phyloP scores from a whole-genome alignment of 2,797 vertebrate genomes.

The Macropus fuliginosus region DNA sequence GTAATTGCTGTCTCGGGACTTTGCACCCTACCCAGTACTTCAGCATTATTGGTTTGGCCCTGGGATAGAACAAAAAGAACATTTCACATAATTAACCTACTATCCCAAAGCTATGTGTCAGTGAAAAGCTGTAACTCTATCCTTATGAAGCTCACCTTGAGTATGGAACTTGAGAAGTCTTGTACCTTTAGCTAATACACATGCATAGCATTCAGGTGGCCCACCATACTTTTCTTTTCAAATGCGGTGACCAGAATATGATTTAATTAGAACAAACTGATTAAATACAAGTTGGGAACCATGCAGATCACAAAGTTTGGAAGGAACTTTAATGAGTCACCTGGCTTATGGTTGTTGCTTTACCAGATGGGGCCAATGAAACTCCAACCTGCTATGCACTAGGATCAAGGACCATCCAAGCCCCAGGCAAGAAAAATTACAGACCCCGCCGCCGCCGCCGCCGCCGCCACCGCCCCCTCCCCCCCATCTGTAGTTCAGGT shows the following conservation, averaged over 20 bases:
- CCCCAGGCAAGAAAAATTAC: background rate
- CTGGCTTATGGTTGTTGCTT: background rate
- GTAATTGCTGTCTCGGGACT: background rate
- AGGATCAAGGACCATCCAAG: background rate
- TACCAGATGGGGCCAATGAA: background rate
- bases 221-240: background rate
- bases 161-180: background rate
- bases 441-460: too few relatives aligned
- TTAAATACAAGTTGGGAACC: constrained; percentile 38
- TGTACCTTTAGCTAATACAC: background rate
- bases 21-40: background rate
- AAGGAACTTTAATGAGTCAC: background rate
- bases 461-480: too few relatives aligned
- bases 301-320: constrained; percentile 10
- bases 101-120: background rate
- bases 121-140: background rate
- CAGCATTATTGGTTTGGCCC: background rate
- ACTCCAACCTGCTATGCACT: background rate
- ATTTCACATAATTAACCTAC: background rate
- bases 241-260: constrained; percentile 20
- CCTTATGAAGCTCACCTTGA: background rate
- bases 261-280: constrained; percentile 26
- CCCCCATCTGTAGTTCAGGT: background rate
- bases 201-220: background rate
- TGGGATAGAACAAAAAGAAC: background rate